Evolutionary conservation across 2,888 invertebrate genomes (phyloP), one percentile per base, ranked within the genome.

Genomic region (Stomorhina lunata): DNA sequence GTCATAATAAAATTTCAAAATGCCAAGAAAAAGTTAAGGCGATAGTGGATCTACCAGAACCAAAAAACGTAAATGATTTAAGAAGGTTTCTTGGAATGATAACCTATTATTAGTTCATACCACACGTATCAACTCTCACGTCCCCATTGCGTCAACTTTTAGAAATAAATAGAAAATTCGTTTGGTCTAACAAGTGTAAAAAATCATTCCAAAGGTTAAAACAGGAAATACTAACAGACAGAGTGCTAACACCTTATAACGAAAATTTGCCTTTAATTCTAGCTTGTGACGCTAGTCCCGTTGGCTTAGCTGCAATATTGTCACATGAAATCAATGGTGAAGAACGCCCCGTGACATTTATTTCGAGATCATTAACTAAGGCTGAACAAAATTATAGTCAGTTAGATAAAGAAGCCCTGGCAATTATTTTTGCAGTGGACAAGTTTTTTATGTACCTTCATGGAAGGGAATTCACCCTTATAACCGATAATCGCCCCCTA

Each of bases 1-100:
- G 50, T 32, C 43, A 69, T 34, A 77, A 77, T 53, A 80, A 17
- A 80, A 73, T 61, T 45, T n/a, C n/a, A n/a, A n/a, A n/a, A n/a
- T n/a, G n/a, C 57, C 48, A 48, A 55, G 27, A 43, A 1, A 63
- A 63, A 9, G 27, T 63, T 50, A 25, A 17, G n/a, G 68, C 68
- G 20, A n/a, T n/a, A n/a, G n/a, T n/a, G n/a, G n/a, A n/a, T n/a
- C n/a, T n/a, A n/a, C n/a, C n/a, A n/a, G n/a, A n/a, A n/a, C n/a
- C n/a, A n/a, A n/a, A n/a, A n/a, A n/a, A n/a, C n/a, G n/a, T n/a
- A n/a, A n/a, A n/a, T n/a, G n/a, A n/a, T n/a, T n/a, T 29, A 4
- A 27, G 66, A 53, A 59, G 72, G 25, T 80, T 73, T n/a, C 61
- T 73, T 2, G 80, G 59, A 10, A 66, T 72, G 72, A 34, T 72